Evolutionary conservation across 92 coral and sea anemone genomes (phyloP).

Genomic region (Phymanthus crucifer): DNA sequence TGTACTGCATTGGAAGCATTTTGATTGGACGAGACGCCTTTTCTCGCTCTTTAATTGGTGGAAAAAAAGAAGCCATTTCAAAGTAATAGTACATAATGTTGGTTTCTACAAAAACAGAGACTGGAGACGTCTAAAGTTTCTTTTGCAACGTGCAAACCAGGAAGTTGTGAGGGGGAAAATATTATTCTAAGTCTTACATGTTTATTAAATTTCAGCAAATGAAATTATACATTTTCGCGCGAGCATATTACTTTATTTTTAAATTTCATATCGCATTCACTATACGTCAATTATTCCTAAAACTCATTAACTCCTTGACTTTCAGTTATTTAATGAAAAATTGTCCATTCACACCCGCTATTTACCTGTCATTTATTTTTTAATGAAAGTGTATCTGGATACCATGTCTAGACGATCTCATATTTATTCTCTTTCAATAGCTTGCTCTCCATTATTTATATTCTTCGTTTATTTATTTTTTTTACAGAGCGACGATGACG

Average conservation of each 20-base stretch:
- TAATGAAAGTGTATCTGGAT: not conserved
- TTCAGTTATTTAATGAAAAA: not conserved
- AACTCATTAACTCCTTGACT: not conserved
- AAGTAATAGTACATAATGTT: not conserved
- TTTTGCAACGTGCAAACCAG: not conserved
- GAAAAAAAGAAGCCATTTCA: not conserved
- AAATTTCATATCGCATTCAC: too few species aligned
- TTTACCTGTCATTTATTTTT: not conserved
- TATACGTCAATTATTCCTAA: too few species aligned
- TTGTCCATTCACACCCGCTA: not conserved
- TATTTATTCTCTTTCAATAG: not conserved
- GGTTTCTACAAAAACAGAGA: not conserved
- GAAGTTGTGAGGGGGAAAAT: not conserved
- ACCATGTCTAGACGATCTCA: not conserved
- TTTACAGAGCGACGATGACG: constrained; percentile 68
- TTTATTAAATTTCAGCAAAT: not conserved
- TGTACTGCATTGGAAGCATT: not conserved
- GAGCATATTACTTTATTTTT: too few species aligned
- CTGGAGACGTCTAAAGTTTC: not conserved
- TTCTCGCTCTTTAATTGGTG: not conserved
- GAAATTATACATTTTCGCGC: not conserved
- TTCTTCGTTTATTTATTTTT: not conserved
- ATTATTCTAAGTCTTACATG: not conserved
- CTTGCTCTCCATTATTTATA: not conserved
- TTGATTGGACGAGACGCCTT: not conserved